phyloP scores from a whole-genome alignment of 2,113 vertebrate species.

The Pao palembangensis region DNA sequence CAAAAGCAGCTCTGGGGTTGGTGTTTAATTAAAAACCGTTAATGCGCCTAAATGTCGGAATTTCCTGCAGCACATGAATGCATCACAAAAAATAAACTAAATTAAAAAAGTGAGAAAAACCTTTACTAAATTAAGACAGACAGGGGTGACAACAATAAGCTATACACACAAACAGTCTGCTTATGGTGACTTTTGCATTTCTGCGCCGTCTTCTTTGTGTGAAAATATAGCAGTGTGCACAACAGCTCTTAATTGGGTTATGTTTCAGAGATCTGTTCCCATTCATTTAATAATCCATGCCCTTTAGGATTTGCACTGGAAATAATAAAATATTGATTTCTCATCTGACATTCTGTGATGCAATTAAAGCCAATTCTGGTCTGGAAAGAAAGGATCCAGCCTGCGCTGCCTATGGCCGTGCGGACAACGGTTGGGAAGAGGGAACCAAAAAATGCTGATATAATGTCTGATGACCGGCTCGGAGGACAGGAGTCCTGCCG shows the following conservation, averaged over 20 bases:
- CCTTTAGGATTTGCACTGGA: constrained; percentile 44
- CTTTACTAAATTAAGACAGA: too few species aligned
- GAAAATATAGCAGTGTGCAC: neutral
- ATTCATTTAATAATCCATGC: constrained; percentile 41
- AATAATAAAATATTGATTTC: constrained; percentile 54
- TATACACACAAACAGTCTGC: too few species aligned
- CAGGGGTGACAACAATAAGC: too few species aligned
- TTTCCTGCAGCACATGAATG: too few species aligned
- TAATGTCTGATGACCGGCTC: constrained; percentile 49
- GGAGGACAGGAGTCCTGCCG: constrained; percentile 24
- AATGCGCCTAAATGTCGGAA: too few species aligned
- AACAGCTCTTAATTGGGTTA: constrained; percentile 7
- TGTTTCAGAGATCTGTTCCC: constrained; percentile 6
- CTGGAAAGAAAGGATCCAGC: constrained; percentile 21
- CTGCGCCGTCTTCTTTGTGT: neutral
- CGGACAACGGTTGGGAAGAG: constrained; percentile 10
- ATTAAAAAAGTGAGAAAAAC: too few species aligned
- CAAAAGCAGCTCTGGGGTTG: too few species aligned
- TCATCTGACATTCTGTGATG: constrained; percentile 50
- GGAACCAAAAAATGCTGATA: constrained; percentile 31
- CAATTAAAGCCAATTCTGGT: constrained; percentile 33
- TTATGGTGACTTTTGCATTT: too few species aligned
- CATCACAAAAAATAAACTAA: too few species aligned
- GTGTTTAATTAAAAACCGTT: too few species aligned
- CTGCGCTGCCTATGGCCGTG: constrained; percentile 16